phyloP scores from a whole-genome alignment of 2,113 vertebrate species.

The Hippocampus mohnikei region DNA sequence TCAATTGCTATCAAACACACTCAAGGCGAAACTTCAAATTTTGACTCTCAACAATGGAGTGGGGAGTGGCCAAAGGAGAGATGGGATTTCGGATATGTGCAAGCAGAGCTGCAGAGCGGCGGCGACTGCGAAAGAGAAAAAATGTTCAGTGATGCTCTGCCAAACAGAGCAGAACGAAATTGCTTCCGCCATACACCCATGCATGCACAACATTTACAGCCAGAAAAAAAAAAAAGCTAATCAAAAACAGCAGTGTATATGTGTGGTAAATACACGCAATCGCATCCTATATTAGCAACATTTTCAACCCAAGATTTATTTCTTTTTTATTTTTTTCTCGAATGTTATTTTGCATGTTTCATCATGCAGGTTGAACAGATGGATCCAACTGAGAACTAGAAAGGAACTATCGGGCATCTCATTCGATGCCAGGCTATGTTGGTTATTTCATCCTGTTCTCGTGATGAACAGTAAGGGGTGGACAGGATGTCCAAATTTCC shows the following conservation, averaged over 20 bases:
- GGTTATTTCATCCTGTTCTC: slow-evolving; percentile 54
- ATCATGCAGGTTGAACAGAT: slow-evolving; percentile 52
- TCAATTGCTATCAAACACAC: slow-evolving; percentile 10
- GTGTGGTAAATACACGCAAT: slow-evolving; percentile 14
- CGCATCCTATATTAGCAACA: slow-evolving; percentile 3
- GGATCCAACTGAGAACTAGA: slow-evolving; percentile 51
- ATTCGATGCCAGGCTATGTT: slow-evolving; percentile 41
- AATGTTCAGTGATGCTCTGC: slow-evolving; percentile 61
- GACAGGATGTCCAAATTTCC: slow-evolving; percentile 52
- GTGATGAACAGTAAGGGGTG: slow-evolving; percentile 47
- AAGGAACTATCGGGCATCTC: slow-evolving; percentile 41
- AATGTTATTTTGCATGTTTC: not conserved
- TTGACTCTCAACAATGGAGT: not conserved
- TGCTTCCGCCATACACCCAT: slow-evolving; percentile 29
- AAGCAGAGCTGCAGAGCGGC: slow-evolving; percentile 30
- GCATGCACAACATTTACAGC: slow-evolving; percentile 9
- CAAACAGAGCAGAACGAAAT: slow-evolving; percentile 70
- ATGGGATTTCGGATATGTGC: slow-evolving; percentile 29
- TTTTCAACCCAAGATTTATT: slow-evolving; percentile 1
- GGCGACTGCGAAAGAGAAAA: slow-evolving; percentile 36
- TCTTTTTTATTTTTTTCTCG: too few species aligned
- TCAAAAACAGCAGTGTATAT: not conserved
- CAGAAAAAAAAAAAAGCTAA: not conserved
- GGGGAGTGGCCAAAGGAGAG: slow-evolving; percentile 1
- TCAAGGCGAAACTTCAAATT: not conserved